Evolutionary conservation across 2,113 vertebrate species (phyloP).

Genomic region (Megaceryle maxima): DNA sequence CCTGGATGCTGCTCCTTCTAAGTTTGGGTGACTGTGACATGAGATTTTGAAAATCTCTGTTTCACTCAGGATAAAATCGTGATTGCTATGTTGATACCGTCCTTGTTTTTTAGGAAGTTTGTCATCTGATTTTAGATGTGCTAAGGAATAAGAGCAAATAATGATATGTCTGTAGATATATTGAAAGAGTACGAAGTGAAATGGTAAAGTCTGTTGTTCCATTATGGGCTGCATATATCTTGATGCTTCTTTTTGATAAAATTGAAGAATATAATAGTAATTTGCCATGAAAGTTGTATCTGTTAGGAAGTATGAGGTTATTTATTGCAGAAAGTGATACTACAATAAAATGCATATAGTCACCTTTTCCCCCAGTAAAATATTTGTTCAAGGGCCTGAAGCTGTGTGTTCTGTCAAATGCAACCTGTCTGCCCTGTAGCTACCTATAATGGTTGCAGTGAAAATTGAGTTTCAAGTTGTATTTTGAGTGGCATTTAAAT

Average conservation of each 20-base stretch:
- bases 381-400: neutral
- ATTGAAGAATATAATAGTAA: neutral
- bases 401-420: neutral
- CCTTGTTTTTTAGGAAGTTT: neutral
- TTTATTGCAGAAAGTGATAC: neutral
- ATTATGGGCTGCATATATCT: neutral
- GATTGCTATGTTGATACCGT: neutral
- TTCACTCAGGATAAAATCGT: neutral
- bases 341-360: neutral
- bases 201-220: neutral
- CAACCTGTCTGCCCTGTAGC: neutral
- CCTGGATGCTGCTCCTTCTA: neutral
- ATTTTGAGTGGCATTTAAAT: slow-evolving; percentile 8
- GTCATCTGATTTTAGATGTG: neutral
- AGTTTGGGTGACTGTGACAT: neutral
- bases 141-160: neutral
- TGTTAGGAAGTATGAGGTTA: neutral
- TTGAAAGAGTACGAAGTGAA: neutral
- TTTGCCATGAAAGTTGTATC: neutral
- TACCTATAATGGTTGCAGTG: neutral
- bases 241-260: neutral
- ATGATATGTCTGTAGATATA: neutral
- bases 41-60: neutral
- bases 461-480: slow-evolving; percentile 10
- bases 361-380: neutral